These are phyloP conservation scores for Lepus timidus DNA, from an alignment of 2,113 vertebrate genomes.

Conservation along the genomic window DNA sequence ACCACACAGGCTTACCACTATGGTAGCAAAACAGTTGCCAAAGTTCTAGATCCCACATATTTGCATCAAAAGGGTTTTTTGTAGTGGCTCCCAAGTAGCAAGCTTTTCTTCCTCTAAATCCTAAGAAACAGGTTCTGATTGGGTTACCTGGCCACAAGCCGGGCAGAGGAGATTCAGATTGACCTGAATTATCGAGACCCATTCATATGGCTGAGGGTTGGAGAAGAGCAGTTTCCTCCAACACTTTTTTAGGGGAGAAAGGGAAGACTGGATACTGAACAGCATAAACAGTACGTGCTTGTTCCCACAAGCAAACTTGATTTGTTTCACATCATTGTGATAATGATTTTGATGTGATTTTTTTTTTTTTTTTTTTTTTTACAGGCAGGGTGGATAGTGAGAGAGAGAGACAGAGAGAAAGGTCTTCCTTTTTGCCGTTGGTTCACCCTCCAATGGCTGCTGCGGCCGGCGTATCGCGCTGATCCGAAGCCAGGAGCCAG, in stretches of 20 bases:
- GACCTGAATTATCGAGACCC: not conserved
- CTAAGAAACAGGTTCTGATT: not conserved
- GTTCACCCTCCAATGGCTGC: too few relatives aligned
- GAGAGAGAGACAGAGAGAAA: too few relatives aligned
- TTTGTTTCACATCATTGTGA: conserved; percentile 32
- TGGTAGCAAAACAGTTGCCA: not conserved
- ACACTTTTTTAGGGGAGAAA: not conserved
- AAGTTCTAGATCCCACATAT: not conserved
- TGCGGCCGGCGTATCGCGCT: too few relatives aligned
- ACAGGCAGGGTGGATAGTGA: too few relatives aligned
- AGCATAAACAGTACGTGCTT: not conserved
- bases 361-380: not conserved
- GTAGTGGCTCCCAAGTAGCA: not conserved
- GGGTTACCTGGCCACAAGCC: not conserved
- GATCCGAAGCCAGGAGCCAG: too few relatives aligned
- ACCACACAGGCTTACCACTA: not conserved
- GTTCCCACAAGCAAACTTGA: not conserved
- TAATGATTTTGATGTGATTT: not conserved
- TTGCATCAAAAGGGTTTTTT: not conserved
- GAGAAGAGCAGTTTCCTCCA: not conserved
- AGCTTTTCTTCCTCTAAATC: not conserved
- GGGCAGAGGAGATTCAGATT: conserved; percentile 14
- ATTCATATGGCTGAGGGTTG: not conserved
- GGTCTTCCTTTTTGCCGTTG: too few relatives aligned
- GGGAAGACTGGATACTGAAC: not conserved